Evolutionary conservation across 2,113 vertebrate genomes (phyloP).

Genomic region (Callopanchax toddi): DNA sequence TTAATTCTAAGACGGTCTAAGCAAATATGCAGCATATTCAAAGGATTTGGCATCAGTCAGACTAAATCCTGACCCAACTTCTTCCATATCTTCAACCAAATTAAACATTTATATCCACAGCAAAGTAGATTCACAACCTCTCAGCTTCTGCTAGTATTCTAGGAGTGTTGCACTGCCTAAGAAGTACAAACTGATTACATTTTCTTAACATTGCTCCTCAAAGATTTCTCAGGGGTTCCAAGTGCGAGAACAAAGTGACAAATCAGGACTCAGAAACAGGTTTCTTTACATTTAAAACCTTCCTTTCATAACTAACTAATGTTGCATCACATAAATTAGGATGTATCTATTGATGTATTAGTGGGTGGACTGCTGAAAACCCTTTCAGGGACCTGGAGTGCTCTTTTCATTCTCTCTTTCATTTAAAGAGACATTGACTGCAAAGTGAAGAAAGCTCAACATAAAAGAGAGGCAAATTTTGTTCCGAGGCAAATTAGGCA

Average conservation of each 20-base stretch:
- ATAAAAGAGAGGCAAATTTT: background rate
- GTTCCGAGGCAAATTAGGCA: constrained; percentile 8
- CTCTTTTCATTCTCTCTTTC: constrained; percentile 8
- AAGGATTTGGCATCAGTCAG: constrained; percentile 23
- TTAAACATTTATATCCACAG: too few species aligned
- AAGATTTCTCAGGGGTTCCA: too few species aligned
- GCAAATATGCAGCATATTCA: constrained; percentile 21
- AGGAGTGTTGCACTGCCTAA: too few species aligned
- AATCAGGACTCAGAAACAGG: too few species aligned
- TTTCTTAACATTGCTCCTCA: too few species aligned
- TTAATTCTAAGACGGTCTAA: constrained; percentile 18
- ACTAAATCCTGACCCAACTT: constrained; percentile 17
- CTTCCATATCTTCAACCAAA: background rate
- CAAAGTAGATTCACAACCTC: too few species aligned
- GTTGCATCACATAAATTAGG: background rate
- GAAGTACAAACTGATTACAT: too few species aligned
- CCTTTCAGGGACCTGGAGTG: background rate
- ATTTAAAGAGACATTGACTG: background rate
- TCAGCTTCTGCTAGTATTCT: too few species aligned
- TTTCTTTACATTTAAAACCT: too few species aligned
- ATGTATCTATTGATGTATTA: background rate
- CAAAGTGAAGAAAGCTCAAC: constrained; percentile 22
- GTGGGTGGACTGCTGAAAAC: background rate
- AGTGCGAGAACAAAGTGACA: too few species aligned
- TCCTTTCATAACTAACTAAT: too few species aligned